These are phyloP conservation scores for Macquaria ambigua DNA, from an alignment of 2,113 vertebrate genomes.

Conservation along the genomic window DNA sequence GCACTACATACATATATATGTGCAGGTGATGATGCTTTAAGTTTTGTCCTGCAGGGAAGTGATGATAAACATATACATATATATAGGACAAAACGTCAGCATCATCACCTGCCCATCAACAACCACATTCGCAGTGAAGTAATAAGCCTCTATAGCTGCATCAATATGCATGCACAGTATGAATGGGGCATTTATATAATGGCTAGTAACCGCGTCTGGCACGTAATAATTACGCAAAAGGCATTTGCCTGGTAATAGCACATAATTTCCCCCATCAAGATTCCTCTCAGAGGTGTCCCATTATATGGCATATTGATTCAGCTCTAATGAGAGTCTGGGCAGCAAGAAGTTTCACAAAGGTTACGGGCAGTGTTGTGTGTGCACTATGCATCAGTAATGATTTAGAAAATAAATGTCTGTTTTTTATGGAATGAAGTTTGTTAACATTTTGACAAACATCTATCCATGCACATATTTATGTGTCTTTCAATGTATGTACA, in stretches of 20 bases:
- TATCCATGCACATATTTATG: background rate
- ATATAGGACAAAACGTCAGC: background rate
- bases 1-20: too few species aligned
- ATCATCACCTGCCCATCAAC: constrained; percentile 29
- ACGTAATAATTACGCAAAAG: constrained; percentile 59
- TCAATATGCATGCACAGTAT: constrained; percentile 61
- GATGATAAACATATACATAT: too few species aligned
- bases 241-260: constrained; percentile 68
- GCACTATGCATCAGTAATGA: constrained; percentile 20
- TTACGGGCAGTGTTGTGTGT: constrained; percentile 42
- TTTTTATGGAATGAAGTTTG: background rate
- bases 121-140: constrained; percentile 20
- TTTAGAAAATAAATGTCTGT: background rate
- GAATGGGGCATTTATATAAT: constrained; percentile 60
- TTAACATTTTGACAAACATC: background rate
- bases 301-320: constrained; percentile 68
- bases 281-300: constrained; percentile 60
- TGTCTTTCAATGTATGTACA: too few species aligned
- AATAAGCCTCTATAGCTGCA: constrained; percentile 32
- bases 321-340: constrained; percentile 59
- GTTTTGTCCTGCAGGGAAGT: too few species aligned
- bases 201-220: constrained; percentile 43
- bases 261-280: constrained; percentile 67
- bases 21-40: too few species aligned
- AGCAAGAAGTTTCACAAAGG: constrained; percentile 58